Conservation (phyloP, 2,797 vertebrate genomes). For the Hippoglossus hippoglossus region DNA sequence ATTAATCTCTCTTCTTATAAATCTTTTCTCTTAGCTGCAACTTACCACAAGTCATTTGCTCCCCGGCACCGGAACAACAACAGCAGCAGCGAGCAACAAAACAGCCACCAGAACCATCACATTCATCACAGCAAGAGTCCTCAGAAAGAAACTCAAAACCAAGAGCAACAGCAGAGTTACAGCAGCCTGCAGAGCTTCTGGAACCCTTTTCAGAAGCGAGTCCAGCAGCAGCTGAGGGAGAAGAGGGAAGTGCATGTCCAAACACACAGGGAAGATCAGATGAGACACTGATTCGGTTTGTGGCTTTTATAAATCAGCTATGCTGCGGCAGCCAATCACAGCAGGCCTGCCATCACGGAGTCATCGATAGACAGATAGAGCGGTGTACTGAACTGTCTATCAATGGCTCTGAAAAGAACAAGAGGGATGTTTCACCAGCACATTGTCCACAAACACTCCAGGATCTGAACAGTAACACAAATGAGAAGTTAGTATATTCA, state of each 20-base stretch:
- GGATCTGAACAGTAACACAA: slow-evolving; percentile 17
- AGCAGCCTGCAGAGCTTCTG: slow-evolving; percentile 34
- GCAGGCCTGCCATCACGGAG: slow-evolving; percentile 3
- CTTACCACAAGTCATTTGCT: slow-evolving; percentile 88
- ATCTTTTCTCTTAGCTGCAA: slow-evolving; percentile 85
- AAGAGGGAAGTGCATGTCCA: slow-evolving; percentile 37
- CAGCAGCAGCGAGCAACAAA: slow-evolving; percentile 78
- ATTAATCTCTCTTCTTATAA: slow-evolving; percentile 5
- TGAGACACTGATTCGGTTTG: slow-evolving; percentile 43
- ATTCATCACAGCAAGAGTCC: slow-evolving; percentile 71
- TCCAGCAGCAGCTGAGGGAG: slow-evolving; percentile 39
- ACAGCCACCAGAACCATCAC: slow-evolving; percentile 78
- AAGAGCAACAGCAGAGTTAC: slow-evolving; percentile 82
- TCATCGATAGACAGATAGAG: slow-evolving; percentile 41
- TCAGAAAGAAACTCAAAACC: slow-evolving; percentile 64
- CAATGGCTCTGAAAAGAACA: slow-evolving; percentile 32
- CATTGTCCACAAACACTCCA: slow-evolving; percentile 29
- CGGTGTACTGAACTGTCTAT: slow-evolving; percentile 37
- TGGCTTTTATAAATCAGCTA: slow-evolving; percentile 4
- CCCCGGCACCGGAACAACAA: slow-evolving; percentile 85
- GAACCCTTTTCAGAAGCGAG: slow-evolving; percentile 13
- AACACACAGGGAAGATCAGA: neutral
- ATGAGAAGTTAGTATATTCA: too few relatives aligned
- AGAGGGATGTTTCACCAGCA: slow-evolving; percentile 11
- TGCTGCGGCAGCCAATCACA: slow-evolving; percentile 1